phyloP scores from a whole-genome alignment of 2,888 invertebrate species.

The Leucania comma region DNA sequence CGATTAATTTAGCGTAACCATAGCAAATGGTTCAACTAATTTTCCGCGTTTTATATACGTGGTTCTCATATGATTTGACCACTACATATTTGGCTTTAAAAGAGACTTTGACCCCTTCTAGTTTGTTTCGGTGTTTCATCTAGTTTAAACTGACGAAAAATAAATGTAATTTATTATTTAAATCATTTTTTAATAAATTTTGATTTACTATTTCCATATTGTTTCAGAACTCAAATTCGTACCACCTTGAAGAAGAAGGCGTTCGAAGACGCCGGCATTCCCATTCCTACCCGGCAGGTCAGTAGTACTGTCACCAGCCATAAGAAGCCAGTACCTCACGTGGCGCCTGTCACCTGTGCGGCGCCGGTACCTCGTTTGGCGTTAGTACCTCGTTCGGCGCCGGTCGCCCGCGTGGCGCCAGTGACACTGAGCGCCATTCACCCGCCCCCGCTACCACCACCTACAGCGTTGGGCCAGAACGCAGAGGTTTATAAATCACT shows the following conservation, averaged over 20 bases:
- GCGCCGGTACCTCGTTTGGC: constrained; percentile 70
- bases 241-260: constrained; percentile 96
- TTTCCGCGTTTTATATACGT: too few relatives aligned
- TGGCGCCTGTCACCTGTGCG: constrained; percentile 70
- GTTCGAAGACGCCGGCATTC: constrained; percentile 96
- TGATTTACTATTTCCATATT: background rate
- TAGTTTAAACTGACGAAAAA: too few relatives aligned
- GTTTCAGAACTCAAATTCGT: constrained; percentile 95
- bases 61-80: too few relatives aligned
- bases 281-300: constrained; percentile 88
- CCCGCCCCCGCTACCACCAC: constrained; percentile 65
- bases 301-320: constrained; percentile 88
- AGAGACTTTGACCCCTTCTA: too few relatives aligned
- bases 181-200: background rate
- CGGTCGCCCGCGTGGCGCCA: constrained; percentile 73
- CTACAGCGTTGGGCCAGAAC: constrained; percentile 88
- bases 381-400: constrained; percentile 77
- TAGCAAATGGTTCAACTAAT: too few relatives aligned
- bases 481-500: constrained; percentile 90
- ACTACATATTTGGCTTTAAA: too few relatives aligned
- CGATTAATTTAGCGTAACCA: too few relatives aligned
- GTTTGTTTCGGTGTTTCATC: too few relatives aligned
- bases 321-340: constrained; percentile 77
- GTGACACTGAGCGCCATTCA: constrained; percentile 79
- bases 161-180: too few relatives aligned